phyloP scores from a whole-genome alignment of 2,113 vertebrate genomes.

The Psilopsiagon aymara region DNA sequence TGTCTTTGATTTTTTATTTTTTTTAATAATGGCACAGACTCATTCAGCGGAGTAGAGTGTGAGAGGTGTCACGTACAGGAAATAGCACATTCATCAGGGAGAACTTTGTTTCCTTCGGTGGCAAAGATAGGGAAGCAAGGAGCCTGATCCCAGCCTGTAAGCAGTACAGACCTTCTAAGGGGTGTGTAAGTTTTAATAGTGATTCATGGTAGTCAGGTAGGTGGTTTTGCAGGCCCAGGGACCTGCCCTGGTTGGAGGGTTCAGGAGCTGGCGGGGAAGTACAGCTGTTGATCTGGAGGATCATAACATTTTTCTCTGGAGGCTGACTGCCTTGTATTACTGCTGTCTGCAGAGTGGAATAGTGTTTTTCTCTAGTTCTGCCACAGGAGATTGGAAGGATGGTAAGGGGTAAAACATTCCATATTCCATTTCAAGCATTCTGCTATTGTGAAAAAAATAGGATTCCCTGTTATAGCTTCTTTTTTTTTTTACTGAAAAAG shows the following conservation, averaged over 20 bases:
- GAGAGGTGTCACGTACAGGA: background rate
- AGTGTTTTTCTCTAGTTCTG: background rate
- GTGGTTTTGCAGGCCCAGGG: background rate
- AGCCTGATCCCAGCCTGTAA: background rate
- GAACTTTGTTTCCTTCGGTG: background rate
- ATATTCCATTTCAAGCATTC: background rate
- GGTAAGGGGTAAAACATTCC: background rate
- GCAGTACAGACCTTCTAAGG: accelerated
- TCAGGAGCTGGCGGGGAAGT: background rate
- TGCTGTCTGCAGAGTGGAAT: background rate
- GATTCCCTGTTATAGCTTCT: background rate
- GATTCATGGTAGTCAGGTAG: background rate
- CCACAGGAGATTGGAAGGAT: background rate
- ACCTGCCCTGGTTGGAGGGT: background rate
- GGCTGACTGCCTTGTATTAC: background rate
- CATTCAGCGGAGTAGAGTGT: too few relatives aligned
- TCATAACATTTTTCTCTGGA: accelerated
- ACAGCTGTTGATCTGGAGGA: background rate
- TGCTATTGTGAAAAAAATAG: background rate
- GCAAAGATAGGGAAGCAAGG: background rate
- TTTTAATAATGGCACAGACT: background rate
- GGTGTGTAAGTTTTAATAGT: accelerated
- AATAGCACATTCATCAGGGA: background rate
- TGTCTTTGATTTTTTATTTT: background rate
- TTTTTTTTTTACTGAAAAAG: background rate